Percentiles rank a stretch among this genome's conserved stretches.
Conservation (phyloP, 2,888 invertebrate genomes). For the Agrilus biguttatus region DNA sequence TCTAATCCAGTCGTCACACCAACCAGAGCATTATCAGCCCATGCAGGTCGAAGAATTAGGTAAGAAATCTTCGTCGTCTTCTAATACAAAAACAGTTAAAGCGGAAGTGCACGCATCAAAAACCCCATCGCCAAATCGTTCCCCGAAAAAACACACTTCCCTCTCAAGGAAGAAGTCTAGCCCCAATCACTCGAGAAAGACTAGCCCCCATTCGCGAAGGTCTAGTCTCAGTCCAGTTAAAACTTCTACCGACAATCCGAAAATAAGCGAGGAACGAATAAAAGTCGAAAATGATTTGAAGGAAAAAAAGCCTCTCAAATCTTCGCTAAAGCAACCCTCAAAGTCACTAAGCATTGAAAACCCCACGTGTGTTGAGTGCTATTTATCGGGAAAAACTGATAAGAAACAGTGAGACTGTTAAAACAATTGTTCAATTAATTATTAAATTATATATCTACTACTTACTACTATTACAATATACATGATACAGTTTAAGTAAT, state of each 20-base stretch:
- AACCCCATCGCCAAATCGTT: constrained; percentile 20
- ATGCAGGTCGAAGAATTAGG: constrained; percentile 79
- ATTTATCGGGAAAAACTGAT: constrained; percentile 45
- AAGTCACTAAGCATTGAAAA: constrained; percentile 50
- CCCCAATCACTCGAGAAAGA: constrained; percentile 21
- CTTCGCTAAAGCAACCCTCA: constrained; percentile 28
- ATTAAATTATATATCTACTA: too few relatives aligned
- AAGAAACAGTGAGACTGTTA: constrained; percentile 24
- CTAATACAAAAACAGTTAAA: constrained; percentile 37
- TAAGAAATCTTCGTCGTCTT: constrained; percentile 42
- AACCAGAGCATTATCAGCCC: constrained; percentile 84
- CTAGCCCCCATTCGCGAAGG: constrained; percentile 15
- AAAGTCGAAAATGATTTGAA: constrained; percentile 10
- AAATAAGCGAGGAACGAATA: constrained; percentile 5
- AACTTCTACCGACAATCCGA: constrained; percentile 2
- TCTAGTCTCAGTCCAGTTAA: constrained; percentile 8
- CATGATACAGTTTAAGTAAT: too few relatives aligned
- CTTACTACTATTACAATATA: too few relatives aligned
- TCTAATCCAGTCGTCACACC: constrained; percentile 86
- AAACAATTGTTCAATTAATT: too few relatives aligned
- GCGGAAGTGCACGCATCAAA: constrained; percentile 25
- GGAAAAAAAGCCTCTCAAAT: constrained; percentile 24
- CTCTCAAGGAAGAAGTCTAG: constrained; percentile 16
- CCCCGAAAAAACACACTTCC: constrained; percentile 19
- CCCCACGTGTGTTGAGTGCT: constrained; percentile 59